Evolutionary conservation across 2,113 vertebrate genomes (phyloP).

Genomic region (Bostrychus sinensis): DNA sequence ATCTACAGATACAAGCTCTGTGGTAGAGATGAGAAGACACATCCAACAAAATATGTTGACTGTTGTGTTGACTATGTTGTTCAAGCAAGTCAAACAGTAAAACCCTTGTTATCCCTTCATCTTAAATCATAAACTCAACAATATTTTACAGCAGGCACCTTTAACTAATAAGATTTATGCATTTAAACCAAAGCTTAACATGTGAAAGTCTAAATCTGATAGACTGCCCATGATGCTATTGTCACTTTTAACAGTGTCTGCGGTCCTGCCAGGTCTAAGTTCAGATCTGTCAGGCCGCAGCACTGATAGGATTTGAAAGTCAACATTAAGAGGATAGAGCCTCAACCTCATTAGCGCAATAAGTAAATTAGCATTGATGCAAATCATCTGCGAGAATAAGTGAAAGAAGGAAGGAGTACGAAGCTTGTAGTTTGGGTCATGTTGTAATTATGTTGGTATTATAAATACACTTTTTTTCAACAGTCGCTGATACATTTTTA

Average conservation of each 20-base stretch:
- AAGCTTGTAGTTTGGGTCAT: not conserved
- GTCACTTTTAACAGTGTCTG: not conserved
- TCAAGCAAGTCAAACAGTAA: not conserved
- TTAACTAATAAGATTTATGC: not conserved
- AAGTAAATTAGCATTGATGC: constrained; percentile 49
- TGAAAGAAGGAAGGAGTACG: constrained; percentile 9
- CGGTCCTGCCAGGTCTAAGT: not conserved
- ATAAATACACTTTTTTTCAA: not conserved
- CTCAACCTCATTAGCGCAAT: constrained; percentile 34
- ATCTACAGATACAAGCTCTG: too few species aligned
- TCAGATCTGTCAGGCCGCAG: constrained; percentile 8
- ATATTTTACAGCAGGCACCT: not conserved
- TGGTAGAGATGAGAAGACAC: too few species aligned
- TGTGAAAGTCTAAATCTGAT: not conserved
- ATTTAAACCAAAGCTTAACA: not conserved
- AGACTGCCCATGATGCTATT: not conserved
- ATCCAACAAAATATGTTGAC: too few species aligned
- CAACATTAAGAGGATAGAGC: constrained; percentile 59
- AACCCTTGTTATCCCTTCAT: not conserved
- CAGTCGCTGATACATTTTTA: not conserved
- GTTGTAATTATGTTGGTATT: too few species aligned
- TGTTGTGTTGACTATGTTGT: too few species aligned
- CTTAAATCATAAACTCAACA: not conserved
- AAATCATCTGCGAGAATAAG: constrained; percentile 9
- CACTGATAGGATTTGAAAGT: constrained; percentile 65